phyloP scores from a whole-genome alignment of 2,888 invertebrate genomes.

The Epinotia bilunana region DNA sequence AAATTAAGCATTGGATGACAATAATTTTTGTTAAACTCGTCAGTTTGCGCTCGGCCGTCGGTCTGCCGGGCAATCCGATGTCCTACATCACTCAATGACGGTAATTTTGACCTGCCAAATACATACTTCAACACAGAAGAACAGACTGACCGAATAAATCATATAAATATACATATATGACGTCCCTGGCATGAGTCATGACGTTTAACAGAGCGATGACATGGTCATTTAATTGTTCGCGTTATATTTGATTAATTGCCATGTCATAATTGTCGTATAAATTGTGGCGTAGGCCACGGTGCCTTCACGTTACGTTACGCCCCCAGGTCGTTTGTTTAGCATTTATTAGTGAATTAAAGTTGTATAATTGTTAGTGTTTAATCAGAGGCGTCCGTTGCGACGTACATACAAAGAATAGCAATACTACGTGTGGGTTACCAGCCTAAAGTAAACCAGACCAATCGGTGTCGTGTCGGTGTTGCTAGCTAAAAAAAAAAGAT shows the following conservation, averaged over 20 bases:
- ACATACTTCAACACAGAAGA: neutral
- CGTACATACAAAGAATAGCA: conserved; percentile 63
- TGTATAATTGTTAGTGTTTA: conserved; percentile 42
- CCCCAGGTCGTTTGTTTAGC: conserved; percentile 36
- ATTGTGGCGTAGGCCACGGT: conserved; percentile 19
- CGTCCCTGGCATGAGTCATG: neutral
- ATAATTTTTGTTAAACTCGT: conserved; percentile 81
- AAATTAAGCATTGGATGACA: conserved; percentile 82
- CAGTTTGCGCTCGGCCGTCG: conserved; percentile 49
- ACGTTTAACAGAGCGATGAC: neutral
- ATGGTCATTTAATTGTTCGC: neutral
- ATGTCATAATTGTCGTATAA: neutral
- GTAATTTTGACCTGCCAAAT: conserved; percentile 3
- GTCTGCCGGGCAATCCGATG: conserved; percentile 36
- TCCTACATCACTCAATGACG: neutral
- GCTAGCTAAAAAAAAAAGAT: conserved; percentile 63
- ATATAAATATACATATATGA: neutral
- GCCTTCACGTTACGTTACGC: conserved; percentile 26
- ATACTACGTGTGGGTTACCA: conserved; percentile 69
- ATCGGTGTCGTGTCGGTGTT: conserved; percentile 80
- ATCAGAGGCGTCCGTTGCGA: conserved; percentile 33
- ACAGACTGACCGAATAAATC: neutral
- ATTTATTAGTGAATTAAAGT: conserved; percentile 40
- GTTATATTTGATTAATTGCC: neutral
- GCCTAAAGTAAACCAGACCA: conserved; percentile 73